A percentile compares a stretch with the other conserved stretches of the same genome.
Evolutionary conservation across 2,113 vertebrate species (phyloP).

Genomic region (Ptilonorhynchus violaceus): DNA sequence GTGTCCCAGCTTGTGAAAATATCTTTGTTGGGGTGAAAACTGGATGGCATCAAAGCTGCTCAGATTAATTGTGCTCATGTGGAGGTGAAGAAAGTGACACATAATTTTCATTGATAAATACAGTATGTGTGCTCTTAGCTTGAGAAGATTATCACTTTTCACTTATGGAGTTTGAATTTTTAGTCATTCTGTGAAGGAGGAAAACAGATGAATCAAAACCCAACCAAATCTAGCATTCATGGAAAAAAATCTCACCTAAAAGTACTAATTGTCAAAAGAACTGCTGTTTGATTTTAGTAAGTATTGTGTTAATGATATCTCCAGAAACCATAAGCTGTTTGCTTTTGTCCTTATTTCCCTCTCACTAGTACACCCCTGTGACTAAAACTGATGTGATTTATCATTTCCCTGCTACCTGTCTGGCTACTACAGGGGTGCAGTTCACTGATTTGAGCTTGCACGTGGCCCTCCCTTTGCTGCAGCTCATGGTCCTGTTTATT

Average conservation of each 20-base stretch:
- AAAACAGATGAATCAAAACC: not conserved
- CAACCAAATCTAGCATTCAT: not conserved
- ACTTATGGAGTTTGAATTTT: fast-evolving
- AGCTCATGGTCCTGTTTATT: not conserved
- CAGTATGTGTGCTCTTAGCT: not conserved
- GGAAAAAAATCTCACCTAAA: not conserved
- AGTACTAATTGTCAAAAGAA: not conserved
- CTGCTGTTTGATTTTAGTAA: not conserved
- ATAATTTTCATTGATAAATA: not conserved
- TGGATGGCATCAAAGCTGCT: not conserved
- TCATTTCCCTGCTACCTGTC: not conserved
- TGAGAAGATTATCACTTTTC: not conserved
- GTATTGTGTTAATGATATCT: not conserved
- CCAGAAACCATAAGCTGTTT: not conserved
- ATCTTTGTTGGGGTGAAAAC: not conserved
- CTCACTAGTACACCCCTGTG: not conserved
- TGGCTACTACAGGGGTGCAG: not conserved
- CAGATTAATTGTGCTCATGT: not conserved
- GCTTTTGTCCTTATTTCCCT: not conserved
- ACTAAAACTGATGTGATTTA: not conserved
- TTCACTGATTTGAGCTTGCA: not conserved
- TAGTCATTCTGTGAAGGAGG: not conserved
- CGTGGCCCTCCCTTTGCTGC: not conserved
- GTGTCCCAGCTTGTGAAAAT: not conserved
- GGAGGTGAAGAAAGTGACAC: not conserved